Evolutionary conservation across 1,140 invertebrate genomes (phyloP), one percentile per base, ranked within the genome.

Genomic region (Drosophila orena): DNA sequence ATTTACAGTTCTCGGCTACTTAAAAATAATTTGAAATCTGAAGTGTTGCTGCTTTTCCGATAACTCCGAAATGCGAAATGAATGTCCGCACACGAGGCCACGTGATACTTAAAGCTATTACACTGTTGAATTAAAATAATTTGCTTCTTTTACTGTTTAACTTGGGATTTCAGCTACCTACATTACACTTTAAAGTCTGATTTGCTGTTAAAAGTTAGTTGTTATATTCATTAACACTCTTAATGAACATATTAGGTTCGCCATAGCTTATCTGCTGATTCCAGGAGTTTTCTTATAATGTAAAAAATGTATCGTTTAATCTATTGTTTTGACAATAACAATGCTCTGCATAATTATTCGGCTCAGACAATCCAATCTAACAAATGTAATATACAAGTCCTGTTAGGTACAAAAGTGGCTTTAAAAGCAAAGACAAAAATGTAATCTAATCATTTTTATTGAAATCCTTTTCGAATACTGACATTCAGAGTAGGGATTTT

Each of bases 21-120:
- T 86, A 81, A 71, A 78, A 75, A 81, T 86, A 88, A 86, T 81
- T 88, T 88, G 74, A 58, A 80, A 52, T 68, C 57, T 79, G 65
- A 74, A 83, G 76, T 78, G 64, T 60, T 52, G 58, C 55, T 71
- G 64, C 57, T 56, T 38, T 59, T 69, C 27, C 54, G 50, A 64
- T 70, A 70, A 53, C 53, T 70, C 49, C 20, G 15, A 59, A 66
- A 52, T 58, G 35, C 27, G 60, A 52, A 65, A 64, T 42, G 17
- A 66, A 46, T 69, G 37, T 42, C 42, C 34, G 27, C 58, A 65
- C 58, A 62, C 14, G 4, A 30, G 27, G 11, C 49, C 20, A 10
- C 11, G 17, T 14, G 15, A 49, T 34, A 27, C 35, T 10, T 11
- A 44, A 30, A 55, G 30, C 61, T 44, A 64, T 35, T 35, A 58